Evolutionary conservation across 2,113 vertebrate genomes (phyloP), one percentile per base, ranked within the genome.

Genomic region (Zingel zingel): DNA sequence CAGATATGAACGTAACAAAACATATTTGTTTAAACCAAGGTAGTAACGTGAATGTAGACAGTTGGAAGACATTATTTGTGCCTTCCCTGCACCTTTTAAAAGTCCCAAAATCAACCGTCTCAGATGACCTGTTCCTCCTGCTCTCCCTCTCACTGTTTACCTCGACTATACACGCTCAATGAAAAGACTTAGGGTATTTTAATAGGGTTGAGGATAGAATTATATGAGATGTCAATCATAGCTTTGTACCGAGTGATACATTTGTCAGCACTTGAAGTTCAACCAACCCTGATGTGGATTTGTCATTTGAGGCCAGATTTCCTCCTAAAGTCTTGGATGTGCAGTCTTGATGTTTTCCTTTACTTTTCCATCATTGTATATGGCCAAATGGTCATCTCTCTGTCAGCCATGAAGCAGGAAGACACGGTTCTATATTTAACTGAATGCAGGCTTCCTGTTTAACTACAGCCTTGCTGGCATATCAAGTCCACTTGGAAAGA

Each of bases 211-310:
- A 77, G 80, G 79, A 87, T 75, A 25, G 58, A 89, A 71, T 89
- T 89, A 85, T 89, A 86, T 25, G 48, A 87, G 80, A 82, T 66
- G 68, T 86, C 91, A 79, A 13, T 88, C 88, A 85, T 0, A 47
- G 47, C 54, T 82, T 70, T 61, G 27, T 54, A 19, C 16, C 0
- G 16, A 74, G 54, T 64, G 89, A 74, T 58, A 50, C 63, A 45
- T 75, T 77, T 25, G 56, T 90, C 88, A 77, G 72, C 81, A 30
- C 53, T 51, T 50, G 18, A 61, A 39, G 54, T 74, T 83, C 21
- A 78, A 33, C 57, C 59, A 61, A 80, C 53, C 77, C 76, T 54
- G 51, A 65, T 36, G 51, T 79, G 43, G 33, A 56, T 70, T 79
- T 79, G 25, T 43, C 62, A 50, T 89, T n/a, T 54, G 63, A 74